A percentile compares a stretch with the other conserved stretches of the same genome.
These are phyloP conservation scores for Telmatochromis bifrenatus DNA, from an alignment of 2,113 vertebrate species.

Conservation along the genomic window DNA sequence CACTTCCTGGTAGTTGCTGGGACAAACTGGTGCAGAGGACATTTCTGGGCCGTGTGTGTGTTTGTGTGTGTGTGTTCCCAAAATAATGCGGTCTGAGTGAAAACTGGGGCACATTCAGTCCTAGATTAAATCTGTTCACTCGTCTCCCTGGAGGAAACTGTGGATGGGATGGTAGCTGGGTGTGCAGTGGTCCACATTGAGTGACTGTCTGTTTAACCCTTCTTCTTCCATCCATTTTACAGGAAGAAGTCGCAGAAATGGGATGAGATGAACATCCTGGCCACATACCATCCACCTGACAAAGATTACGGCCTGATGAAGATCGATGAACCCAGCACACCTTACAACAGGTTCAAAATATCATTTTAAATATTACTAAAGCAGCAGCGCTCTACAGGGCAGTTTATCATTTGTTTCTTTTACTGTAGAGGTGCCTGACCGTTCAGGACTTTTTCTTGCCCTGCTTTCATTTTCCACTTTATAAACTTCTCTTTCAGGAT, in stretches of 20 bases:
- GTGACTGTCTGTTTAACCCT: neutral
- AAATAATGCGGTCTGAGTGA: constrained; percentile 18
- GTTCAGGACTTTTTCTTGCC: neutral
- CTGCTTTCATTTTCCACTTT: neutral
- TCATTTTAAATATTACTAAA: neutral
- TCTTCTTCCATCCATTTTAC: constrained; percentile 15
- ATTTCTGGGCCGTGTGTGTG: neutral
- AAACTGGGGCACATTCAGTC: constrained; percentile 39
- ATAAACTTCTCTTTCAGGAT: constrained; percentile 70
- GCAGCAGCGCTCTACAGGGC: fast-evolving
- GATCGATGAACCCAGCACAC: constrained; percentile 97
- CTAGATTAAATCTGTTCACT: constrained; percentile 19
- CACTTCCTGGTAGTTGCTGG: neutral
- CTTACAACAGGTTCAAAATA: constrained; percentile 83
- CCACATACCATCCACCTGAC: constrained; percentile 93
- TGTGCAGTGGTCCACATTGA: neutral
- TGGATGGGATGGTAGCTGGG: neutral
- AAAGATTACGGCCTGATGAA: constrained; percentile 99
- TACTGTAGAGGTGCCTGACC: fast-evolving
- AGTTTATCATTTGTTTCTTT: neutral
- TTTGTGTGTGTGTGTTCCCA: neutral
- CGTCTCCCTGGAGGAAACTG: neutral
- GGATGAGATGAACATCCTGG: constrained; percentile 99
- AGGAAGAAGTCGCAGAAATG: constrained; percentile 98
- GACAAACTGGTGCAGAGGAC: neutral